These are phyloP conservation scores for Achatina immaculata DNA, from an alignment of 1,140 invertebrate genomes.

Conservation along the genomic window DNA sequence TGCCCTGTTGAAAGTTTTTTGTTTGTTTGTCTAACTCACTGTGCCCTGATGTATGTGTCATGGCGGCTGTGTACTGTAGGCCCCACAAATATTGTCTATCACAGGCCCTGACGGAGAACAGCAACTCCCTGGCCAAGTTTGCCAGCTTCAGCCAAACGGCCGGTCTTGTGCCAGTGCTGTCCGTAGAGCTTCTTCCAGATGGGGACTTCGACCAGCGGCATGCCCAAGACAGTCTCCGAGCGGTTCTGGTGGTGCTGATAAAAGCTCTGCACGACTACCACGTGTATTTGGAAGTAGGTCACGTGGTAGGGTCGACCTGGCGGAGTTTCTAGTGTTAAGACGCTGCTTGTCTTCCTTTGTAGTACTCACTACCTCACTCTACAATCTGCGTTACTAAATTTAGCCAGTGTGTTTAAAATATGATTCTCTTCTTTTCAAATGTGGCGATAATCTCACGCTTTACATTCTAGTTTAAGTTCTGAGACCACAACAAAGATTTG, in stretches of 20 bases:
- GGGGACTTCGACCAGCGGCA: constrained; percentile 92
- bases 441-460: too few relatives aligned
- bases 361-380: neutral
- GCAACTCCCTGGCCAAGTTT: constrained; percentile 94
- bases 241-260: constrained; percentile 94
- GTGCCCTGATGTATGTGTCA: too few relatives aligned
- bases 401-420: neutral
- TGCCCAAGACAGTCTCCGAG: constrained; percentile 77
- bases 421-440: too few relatives aligned
- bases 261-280: constrained; percentile 98
- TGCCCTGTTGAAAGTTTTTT: too few relatives aligned
- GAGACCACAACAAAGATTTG: too few relatives aligned
- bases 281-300: constrained; percentile 89
- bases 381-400: neutral
- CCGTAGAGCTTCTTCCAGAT: constrained; percentile 91
- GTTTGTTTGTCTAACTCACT: too few relatives aligned
- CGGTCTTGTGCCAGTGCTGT: constrained; percentile 96
- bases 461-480: too few relatives aligned
- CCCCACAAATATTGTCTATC: too few relatives aligned
- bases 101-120: constrained; percentile 88
- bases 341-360: neutral
- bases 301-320: neutral
- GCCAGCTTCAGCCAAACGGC: constrained; percentile 95
- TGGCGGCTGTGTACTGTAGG: too few relatives aligned
- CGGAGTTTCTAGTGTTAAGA: neutral